A percentile compares a stretch with the other conserved stretches of the same genome.
These are phyloP conservation scores for Drosophila bocki DNA, from an alignment of 1,140 invertebrate species.

Conservation along the genomic window DNA sequence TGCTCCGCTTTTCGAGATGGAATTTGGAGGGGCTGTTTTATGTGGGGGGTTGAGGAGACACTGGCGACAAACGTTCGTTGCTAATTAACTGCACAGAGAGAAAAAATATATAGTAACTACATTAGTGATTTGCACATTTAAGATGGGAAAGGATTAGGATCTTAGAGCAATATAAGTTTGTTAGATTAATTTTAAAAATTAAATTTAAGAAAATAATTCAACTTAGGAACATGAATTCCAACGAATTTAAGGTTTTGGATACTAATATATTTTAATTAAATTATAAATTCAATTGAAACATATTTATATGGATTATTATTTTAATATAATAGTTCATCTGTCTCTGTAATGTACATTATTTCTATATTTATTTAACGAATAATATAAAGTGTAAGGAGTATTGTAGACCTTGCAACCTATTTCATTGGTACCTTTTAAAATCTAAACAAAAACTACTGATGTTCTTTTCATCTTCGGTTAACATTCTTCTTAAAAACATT, in stretches of 20 bases:
- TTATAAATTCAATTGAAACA: no score
- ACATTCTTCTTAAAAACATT: background rate
- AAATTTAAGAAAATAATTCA: no score
- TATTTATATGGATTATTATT: background rate
- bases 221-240: background rate
- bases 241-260: background rate
- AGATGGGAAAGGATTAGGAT: background rate
- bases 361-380: background rate
- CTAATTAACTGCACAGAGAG: constrained; percentile 29
- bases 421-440: no score
- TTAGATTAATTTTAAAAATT: background rate
- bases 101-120: background rate
- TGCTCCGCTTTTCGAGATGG: constrained; percentile 27
- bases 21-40: background rate
- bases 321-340: background rate
- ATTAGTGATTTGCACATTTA: background rate
- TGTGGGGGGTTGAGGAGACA: background rate
- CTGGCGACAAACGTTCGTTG: constrained; percentile 22
- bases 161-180: background rate
- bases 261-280: background rate
- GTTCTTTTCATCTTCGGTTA: background rate
- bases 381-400: background rate
- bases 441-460: background rate
- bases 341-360: no score
- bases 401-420: no score